These are phyloP conservation scores for Pholis gunnellus DNA, from an alignment of 2,113 vertebrate genomes.

Conservation along the genomic window DNA sequence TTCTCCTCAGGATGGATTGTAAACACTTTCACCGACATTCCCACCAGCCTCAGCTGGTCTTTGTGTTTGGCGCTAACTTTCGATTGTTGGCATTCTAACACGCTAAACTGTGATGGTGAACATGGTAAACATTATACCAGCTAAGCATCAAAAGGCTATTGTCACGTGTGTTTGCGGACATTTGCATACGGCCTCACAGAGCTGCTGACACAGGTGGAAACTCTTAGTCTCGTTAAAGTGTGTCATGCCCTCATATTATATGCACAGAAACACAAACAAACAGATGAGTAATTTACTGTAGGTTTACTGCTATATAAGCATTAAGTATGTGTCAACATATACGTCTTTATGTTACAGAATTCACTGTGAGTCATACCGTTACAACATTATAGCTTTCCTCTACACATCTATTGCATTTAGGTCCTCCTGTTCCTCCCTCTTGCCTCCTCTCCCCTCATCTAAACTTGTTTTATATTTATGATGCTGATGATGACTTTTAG, in stretches of 20 bases:
- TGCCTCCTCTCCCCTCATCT: conserved; percentile 26
- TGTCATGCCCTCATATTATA: background rate
- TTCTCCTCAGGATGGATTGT: background rate
- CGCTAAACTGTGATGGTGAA: background rate
- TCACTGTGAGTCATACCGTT: conserved; percentile 31
- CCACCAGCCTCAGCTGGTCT: background rate
- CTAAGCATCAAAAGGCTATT: background rate
- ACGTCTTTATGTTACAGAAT: conserved; percentile 2
- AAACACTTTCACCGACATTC: background rate
- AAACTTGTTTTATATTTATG: conserved; percentile 61
- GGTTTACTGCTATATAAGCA: background rate
- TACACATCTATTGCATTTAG: conserved; percentile 44
- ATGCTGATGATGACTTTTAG: conserved; percentile 71
- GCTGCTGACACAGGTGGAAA: background rate
- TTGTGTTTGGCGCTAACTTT: background rate
- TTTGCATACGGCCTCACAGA: background rate
- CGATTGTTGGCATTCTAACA: background rate
- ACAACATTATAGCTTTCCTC: conserved; percentile 35
- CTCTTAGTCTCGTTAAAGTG: background rate
- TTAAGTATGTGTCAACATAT: background rate
- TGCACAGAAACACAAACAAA: no score
- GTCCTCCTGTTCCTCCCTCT: conserved; percentile 10
- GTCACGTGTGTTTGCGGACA: background rate
- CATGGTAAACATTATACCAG: background rate
- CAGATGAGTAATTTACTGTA: no score